phyloP scores from a whole-genome alignment of 2,797 vertebrate genomes.

The Myioborus melanocephalus region DNA sequence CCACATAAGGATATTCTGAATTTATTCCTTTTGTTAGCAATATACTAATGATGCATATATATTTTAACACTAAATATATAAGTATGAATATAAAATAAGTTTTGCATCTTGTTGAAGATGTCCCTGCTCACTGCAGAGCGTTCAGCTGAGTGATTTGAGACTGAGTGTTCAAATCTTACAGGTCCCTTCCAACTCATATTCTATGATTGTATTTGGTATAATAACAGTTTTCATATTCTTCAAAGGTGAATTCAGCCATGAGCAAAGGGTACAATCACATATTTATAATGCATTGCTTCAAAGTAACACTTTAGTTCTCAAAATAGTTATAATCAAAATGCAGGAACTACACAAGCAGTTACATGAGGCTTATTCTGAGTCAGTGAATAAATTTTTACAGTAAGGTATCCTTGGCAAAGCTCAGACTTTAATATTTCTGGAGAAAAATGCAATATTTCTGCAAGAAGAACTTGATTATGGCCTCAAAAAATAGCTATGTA shows the following conservation, averaged over 20 bases:
- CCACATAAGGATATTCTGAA: not conserved
- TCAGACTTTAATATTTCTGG: not conserved
- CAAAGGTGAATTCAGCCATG: not conserved
- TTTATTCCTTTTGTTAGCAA: not conserved
- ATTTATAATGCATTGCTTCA: not conserved
- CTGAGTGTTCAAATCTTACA: not conserved
- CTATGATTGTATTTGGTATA: not conserved
- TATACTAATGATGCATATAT: not conserved
- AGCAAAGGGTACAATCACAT: not conserved
- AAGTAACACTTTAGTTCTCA: not conserved
- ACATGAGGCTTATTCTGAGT: not conserved
- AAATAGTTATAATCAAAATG: not conserved
- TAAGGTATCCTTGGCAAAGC: not conserved
- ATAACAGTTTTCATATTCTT: not conserved
- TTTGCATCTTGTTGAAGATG: not conserved
- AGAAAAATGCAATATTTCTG: not conserved
- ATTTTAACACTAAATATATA: not conserved
- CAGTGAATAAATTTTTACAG: not conserved
- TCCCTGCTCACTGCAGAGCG: not conserved
- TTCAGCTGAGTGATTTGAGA: not conserved
- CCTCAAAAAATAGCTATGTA: not conserved
- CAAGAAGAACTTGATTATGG: not conserved
- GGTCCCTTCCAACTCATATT: not conserved
- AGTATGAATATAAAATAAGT: not conserved
- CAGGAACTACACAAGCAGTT: not conserved